Conservation (phyloP, 1,140 invertebrate genomes). For the Drosophila santomea region DNA sequence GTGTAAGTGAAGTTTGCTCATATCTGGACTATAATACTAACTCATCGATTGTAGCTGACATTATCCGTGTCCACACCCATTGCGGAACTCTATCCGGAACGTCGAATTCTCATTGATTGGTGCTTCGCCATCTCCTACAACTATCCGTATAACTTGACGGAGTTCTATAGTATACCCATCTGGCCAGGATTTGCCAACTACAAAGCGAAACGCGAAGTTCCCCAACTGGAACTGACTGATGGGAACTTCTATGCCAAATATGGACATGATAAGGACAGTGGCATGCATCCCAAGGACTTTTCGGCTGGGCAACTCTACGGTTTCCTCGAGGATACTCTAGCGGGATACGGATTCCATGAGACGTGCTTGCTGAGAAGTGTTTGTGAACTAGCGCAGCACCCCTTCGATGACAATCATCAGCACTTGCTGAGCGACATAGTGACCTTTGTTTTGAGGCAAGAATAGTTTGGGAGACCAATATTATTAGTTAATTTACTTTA, state of each 20-base stretch:
- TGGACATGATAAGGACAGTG: slow-evolving; percentile 35
- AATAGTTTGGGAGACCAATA: background rate
- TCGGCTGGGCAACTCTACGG: slow-evolving; percentile 75
- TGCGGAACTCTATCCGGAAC: slow-evolving; percentile 67
- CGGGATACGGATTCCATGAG: slow-evolving; percentile 67
- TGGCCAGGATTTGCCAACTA: slow-evolving; percentile 75
- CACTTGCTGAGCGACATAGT: slow-evolving; percentile 71
- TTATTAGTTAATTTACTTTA: background rate
- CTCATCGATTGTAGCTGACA: slow-evolving; percentile 25
- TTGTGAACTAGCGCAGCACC: slow-evolving; percentile 75
- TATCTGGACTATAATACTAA: background rate
- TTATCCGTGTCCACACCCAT: slow-evolving; percentile 69
- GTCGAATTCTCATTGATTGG: slow-evolving; percentile 74
- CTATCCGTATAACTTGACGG: slow-evolving; percentile 52
- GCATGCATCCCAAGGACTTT: slow-evolving; percentile 69
- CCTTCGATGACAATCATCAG: slow-evolving; percentile 67
- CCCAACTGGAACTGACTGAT: slow-evolving; percentile 30
- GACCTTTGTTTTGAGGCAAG: slow-evolving; percentile 74
- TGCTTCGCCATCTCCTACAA: slow-evolving; percentile 75
- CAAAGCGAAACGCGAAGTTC: slow-evolving; percentile 50
- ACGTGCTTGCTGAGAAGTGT: slow-evolving; percentile 73
- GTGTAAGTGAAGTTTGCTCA: slow-evolving; percentile 26
- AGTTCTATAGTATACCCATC: slow-evolving; percentile 79
- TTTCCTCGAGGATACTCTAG: slow-evolving; percentile 57
- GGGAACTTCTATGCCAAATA: slow-evolving; percentile 56